Percentiles rank a stretch among this genome's conserved stretches.
Evolutionary conservation across 2,888 invertebrate genomes (phyloP).

Genomic region (Dryobotodes eremita): DNA sequence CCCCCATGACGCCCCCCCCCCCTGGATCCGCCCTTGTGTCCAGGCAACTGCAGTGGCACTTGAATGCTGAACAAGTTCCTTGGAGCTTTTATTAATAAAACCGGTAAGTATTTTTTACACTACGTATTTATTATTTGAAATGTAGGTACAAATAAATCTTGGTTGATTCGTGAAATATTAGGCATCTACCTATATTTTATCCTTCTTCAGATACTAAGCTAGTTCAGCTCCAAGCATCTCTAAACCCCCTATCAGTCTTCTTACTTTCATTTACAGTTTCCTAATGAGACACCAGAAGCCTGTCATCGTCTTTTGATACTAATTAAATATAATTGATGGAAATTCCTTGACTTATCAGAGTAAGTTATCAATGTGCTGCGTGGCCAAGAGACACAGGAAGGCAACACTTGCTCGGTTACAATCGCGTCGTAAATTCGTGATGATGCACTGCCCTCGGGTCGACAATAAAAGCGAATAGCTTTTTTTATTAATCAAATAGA

Average conservation of each 20-base stretch:
- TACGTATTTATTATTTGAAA: not conserved
- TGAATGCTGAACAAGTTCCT: too few relatives aligned
- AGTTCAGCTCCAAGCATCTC: too few relatives aligned
- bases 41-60: too few relatives aligned
- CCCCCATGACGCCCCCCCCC: too few relatives aligned
- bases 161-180: too few relatives aligned
- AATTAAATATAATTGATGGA: not conserved
- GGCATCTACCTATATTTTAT: not conserved
- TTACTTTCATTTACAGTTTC: too few relatives aligned
- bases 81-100: too few relatives aligned
- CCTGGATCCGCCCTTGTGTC: too few relatives aligned
- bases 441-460: not conserved
- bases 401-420: too few relatives aligned
- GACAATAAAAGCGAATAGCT: not conserved
- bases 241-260: not conserved
- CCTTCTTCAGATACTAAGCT: not conserved
- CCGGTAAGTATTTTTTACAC: too few relatives aligned
- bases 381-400: not conserved
- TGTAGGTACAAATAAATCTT: not conserved
- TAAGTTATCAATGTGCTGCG: not conserved
- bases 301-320: not conserved
- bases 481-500: too few relatives aligned
- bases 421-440: not conserved
- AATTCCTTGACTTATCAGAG: not conserved
- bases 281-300: not conserved